A percentile compares a stretch with the other conserved stretches of the same genome.
Conservation (phyloP, 2,888 invertebrate species). For the Cryptops parisi region DNA sequence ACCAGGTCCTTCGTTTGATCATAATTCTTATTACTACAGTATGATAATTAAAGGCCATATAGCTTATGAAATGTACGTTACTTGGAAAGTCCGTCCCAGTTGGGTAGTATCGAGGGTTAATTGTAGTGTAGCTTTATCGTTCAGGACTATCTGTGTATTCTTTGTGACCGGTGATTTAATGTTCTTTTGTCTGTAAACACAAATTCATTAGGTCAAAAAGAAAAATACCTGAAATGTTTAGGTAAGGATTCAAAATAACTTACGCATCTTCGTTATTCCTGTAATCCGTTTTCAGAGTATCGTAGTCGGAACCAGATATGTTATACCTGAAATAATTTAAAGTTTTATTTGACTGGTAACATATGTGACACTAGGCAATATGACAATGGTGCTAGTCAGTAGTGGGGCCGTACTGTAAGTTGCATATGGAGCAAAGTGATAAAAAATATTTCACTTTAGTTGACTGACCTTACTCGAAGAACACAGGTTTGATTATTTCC, state of each 20-base stretch:
- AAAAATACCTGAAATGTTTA: neutral
- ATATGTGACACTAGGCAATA: too few species aligned
- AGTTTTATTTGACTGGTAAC: too few species aligned
- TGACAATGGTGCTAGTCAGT: too few species aligned
- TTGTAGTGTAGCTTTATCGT: neutral
- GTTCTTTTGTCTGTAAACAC: too few species aligned
- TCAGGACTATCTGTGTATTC: neutral
- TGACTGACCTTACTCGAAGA: slow-evolving; percentile 28
- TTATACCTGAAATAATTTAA: slow-evolving; percentile 1
- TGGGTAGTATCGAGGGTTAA: slow-evolving; percentile 4
- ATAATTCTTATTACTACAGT: too few species aligned
- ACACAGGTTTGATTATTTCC: slow-evolving; percentile 27
- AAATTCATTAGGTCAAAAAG: too few species aligned
- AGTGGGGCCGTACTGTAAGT: too few species aligned
- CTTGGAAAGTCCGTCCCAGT: slow-evolving; percentile 5
- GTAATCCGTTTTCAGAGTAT: neutral
- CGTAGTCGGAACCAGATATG: slow-evolving; percentile 4
- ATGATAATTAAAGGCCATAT: neutral
- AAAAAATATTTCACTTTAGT: neutral
- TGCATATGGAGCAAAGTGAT: neutral
- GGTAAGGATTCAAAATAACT: neutral
- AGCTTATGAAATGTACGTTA: neutral
- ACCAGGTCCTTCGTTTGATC: too few species aligned
- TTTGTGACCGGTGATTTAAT: slow-evolving; percentile 5
- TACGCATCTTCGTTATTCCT: slow-evolving; percentile 1